These are phyloP conservation scores for Andricus quercusramuli DNA, from an alignment of 2,888 invertebrate genomes.

Conservation along the genomic window DNA sequence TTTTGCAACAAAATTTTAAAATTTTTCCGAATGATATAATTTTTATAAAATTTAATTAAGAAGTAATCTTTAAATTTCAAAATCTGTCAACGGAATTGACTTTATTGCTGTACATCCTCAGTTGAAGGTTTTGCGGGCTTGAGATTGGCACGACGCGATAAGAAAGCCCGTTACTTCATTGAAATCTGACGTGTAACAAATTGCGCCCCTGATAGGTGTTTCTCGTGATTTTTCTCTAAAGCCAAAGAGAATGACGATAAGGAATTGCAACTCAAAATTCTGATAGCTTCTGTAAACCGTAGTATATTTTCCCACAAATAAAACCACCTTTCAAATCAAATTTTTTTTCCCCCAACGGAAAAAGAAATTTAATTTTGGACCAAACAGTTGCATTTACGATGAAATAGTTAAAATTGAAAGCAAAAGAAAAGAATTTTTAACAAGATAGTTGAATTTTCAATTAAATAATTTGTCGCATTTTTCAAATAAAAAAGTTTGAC, in stretches of 20 bases:
- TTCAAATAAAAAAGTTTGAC: too few relatives aligned
- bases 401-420: too few relatives aligned
- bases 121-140: constrained; percentile 32
- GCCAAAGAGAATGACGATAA: constrained; percentile 24
- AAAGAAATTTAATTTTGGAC: too few relatives aligned
- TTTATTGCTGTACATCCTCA: constrained; percentile 51
- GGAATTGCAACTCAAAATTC: constrained; percentile 10
- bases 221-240: constrained; percentile 40
- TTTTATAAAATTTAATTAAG: not conserved
- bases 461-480: too few relatives aligned
- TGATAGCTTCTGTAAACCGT: constrained; percentile 1
- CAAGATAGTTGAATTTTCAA: too few relatives aligned
- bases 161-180: constrained; percentile 64
- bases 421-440: too few relatives aligned
- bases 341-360: too few relatives aligned
- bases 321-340: not conserved
- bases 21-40: not conserved
- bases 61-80: constrained; percentile 51
- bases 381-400: too few relatives aligned
- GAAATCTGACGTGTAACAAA: constrained; percentile 67
- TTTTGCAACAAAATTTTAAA: too few relatives aligned
- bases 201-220: constrained; percentile 58
- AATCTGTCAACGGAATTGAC: constrained; percentile 52
- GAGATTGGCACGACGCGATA: constrained; percentile 59
- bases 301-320: not conserved